Conservation (phyloP, 35 echinoderm and acorn worm genomes). For the Nesometra sesokonis region DNA sequence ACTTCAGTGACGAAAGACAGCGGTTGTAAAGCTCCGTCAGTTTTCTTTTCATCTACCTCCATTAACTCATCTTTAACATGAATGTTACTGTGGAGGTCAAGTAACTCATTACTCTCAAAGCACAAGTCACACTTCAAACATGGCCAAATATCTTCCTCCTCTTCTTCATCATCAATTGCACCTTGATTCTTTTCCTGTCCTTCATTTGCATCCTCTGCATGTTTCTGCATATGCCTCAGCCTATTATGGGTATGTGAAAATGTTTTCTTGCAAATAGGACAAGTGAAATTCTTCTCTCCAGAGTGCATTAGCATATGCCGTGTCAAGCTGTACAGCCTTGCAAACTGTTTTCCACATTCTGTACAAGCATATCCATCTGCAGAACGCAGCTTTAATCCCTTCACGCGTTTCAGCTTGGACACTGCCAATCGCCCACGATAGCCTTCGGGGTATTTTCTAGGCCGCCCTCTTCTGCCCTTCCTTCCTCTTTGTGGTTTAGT, state of each 20-base stretch:
- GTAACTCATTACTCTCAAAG: background rate
- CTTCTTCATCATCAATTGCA: constrained; percentile 34
- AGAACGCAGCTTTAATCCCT: background rate
- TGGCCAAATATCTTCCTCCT: constrained; percentile 23
- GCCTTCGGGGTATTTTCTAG: constrained; percentile 72
- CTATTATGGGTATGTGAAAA: constrained; percentile 83
- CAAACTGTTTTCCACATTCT: constrained; percentile 70
- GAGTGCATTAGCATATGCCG: constrained; percentile 80
- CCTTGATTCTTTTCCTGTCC: constrained; percentile 20
- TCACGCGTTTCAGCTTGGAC: constrained; percentile 34
- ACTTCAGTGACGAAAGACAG: background rate
- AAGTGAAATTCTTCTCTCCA: constrained; percentile 88
- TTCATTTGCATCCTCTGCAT: constrained; percentile 50
- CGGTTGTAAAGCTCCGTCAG: background rate
- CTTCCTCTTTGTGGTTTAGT: constrained; percentile 21
- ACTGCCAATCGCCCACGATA: constrained; percentile 38
- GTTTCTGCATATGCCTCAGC: constrained; percentile 54
- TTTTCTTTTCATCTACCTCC: background rate
- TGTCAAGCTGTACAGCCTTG: constrained; percentile 69
- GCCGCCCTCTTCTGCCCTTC: constrained; percentile 37
- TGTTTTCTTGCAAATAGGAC: constrained; percentile 72
- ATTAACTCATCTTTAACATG: background rate
- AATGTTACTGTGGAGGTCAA: background rate
- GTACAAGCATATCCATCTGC: constrained; percentile 17
- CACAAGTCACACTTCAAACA: background rate